phyloP scores from a whole-genome alignment of 30 jellyfish, hydroid and myxozoan genomes.

The Aurelia aurita complex sp. Pacific region DNA sequence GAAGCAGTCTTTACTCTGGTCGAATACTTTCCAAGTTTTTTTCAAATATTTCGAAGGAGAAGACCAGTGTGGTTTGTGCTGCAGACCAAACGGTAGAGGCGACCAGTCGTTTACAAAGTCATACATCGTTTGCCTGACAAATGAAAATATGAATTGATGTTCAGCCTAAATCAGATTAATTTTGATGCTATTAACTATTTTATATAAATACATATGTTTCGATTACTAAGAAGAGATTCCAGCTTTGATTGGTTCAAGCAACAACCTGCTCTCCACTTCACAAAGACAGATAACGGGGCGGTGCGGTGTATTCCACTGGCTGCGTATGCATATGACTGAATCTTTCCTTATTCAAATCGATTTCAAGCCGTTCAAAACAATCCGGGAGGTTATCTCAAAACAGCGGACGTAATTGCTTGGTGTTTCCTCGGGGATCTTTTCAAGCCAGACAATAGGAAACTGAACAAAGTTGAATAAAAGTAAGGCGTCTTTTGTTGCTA shows the following conservation, averaged over 20 bases:
- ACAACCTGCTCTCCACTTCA: no score
- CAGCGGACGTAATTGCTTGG: conserved; percentile 66
- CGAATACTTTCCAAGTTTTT: conserved; percentile 17
- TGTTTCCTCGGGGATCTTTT: conserved; percentile 54
- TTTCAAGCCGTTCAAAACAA: not conserved
- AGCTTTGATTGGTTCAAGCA: no score
- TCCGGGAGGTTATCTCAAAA: conserved; percentile 30
- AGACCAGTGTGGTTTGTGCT: conserved; percentile 29
- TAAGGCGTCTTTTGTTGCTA: conserved; percentile 53
- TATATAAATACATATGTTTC: conserved; percentile 16
- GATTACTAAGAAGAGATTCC: not conserved
- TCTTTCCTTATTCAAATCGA: no score
- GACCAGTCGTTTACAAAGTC: conserved; percentile 85
- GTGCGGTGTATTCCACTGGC: no score
- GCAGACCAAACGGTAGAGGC: conserved; percentile 33
- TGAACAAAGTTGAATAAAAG: conserved; percentile 24
- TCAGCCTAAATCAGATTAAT: conserved; percentile 37
- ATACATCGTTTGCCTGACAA: conserved; percentile 77
- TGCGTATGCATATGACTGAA: no score
- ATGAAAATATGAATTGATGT: conserved; percentile 31
- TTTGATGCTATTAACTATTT: conserved; percentile 49
- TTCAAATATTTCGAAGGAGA: conserved; percentile 29
- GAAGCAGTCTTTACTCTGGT: conserved; percentile 36
- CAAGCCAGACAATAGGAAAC: conserved; percentile 56
- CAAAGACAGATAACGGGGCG: no score